Evolutionary conservation across 2,797 vertebrate genomes (phyloP).

Genomic region (Chaetodon trifasciatus): DNA sequence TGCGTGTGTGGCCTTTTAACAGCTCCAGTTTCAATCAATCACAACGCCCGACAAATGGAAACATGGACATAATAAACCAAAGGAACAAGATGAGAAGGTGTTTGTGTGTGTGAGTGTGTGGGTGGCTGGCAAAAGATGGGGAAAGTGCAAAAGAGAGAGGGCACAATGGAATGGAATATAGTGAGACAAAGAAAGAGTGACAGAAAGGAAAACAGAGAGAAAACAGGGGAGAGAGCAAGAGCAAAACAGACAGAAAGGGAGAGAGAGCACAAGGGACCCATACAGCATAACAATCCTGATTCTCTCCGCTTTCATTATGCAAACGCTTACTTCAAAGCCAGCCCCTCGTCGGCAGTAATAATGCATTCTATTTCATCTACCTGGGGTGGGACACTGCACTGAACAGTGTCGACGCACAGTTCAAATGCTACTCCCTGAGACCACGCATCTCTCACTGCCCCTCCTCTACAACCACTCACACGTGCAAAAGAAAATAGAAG

Average conservation of each 20-base stretch:
- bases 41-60: slow-evolving; percentile 71
- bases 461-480: slow-evolving; percentile 34
- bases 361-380: slow-evolving; percentile 85
- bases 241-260: slow-evolving; percentile 37
- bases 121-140: slow-evolving; percentile 18
- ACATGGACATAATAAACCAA: slow-evolving; percentile 76
- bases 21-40: slow-evolving; percentile 83
- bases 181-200: slow-evolving; percentile 49
- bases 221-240: slow-evolving; percentile 16
- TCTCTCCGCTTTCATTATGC: slow-evolving; percentile 82
- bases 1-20: slow-evolving; percentile 78
- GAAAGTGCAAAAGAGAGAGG: slow-evolving; percentile 33
- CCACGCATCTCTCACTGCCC: slow-evolving; percentile 25
- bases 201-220: slow-evolving; percentile 51
- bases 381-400: slow-evolving; percentile 73
- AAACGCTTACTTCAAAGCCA: slow-evolving; percentile 82
- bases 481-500: not conserved
- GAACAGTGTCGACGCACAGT: slow-evolving; percentile 51
- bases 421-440: slow-evolving; percentile 43
- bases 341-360: slow-evolving; percentile 77
- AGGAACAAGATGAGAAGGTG: slow-evolving; percentile 73
- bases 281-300: slow-evolving; percentile 77
- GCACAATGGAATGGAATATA: slow-evolving; percentile 19
- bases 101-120: slow-evolving; percentile 51
- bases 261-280: slow-evolving; percentile 62